phyloP scores from a whole-genome alignment of 2,797 vertebrate genomes.

The Helicolenus hilgendorfi region DNA sequence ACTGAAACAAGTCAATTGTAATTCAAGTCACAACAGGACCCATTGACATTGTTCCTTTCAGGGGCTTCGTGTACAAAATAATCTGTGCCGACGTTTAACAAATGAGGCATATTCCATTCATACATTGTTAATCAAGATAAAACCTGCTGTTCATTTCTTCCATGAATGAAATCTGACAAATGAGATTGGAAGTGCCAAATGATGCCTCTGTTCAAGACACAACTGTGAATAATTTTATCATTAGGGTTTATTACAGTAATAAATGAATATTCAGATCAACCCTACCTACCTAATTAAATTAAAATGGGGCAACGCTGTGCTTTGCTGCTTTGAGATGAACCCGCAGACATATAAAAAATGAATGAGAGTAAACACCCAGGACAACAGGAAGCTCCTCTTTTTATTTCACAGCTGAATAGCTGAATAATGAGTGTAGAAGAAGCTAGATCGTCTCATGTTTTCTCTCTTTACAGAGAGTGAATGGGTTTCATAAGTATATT shows the following conservation, averaged over 20 bases:
- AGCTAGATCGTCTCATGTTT: background rate
- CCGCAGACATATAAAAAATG: constrained; percentile 42
- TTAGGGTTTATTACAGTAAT: constrained; percentile 10
- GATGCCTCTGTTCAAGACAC: constrained; percentile 12
- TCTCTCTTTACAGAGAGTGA: constrained; percentile 3
- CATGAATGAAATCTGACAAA: constrained; percentile 13
- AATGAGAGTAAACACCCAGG: constrained; percentile 40
- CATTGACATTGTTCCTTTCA: background rate
- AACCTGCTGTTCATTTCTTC: background rate
- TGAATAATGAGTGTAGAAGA: constrained; percentile 19
- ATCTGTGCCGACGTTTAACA: background rate
- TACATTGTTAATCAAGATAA: constrained; percentile 9
- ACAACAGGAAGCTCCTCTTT: constrained; percentile 27
- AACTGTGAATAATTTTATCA: constrained; percentile 23
- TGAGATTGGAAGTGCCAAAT: constrained; percentile 22
- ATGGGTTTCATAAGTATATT: background rate
- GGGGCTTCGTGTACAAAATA: background rate
- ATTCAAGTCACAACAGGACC: background rate
- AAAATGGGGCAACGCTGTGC: constrained; percentile 33
- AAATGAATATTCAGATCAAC: constrained; percentile 43
- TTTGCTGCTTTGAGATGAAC: constrained; percentile 41
- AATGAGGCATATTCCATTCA: background rate
- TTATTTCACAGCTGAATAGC: constrained; percentile 15
- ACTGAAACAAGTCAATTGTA: background rate
- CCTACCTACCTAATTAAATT: constrained; percentile 39